phyloP scores from a whole-genome alignment of 2,113 vertebrate genomes.

The Oncorhynchus clarkii region DNA sequence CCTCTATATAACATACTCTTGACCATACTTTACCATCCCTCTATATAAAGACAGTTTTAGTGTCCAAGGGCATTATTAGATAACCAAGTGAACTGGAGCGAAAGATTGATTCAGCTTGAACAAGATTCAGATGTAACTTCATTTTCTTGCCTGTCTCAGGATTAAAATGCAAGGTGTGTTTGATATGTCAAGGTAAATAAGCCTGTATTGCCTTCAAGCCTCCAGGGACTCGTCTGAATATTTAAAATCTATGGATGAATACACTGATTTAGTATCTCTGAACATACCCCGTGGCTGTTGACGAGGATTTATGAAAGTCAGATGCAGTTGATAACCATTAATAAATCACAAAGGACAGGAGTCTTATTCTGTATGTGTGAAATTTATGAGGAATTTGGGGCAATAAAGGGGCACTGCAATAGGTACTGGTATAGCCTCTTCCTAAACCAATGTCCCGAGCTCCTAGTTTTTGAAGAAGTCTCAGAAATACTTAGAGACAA shows the following conservation, averaged over 20 bases:
- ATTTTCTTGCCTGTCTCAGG: constrained; percentile 46
- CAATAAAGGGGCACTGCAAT: too few relatives aligned
- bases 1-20: too few relatives aligned
- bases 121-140: constrained; percentile 55
- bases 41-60: neutral
- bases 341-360: constrained; percentile 49
- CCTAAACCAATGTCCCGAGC: neutral
- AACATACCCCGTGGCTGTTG: constrained; percentile 43
- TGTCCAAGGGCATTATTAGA: neutral
- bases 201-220: constrained; percentile 62
- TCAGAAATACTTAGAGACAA: too few relatives aligned
- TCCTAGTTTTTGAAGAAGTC: too few relatives aligned
- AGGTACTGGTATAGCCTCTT: neutral
- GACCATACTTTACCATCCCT: neutral
- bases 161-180: constrained; percentile 67
- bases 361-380: constrained; percentile 15
- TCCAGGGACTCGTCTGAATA: constrained; percentile 62
- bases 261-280: constrained; percentile 57
- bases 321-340: constrained; percentile 45
- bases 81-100: neutral
- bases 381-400: neutral
- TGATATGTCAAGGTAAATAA: constrained; percentile 65
- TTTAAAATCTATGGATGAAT: constrained; percentile 66
- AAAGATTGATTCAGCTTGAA: constrained; percentile 28
- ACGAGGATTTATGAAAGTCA: constrained; percentile 51